A percentile compares a stretch with the other conserved stretches of the same genome.
Evolutionary conservation across 2,113 vertebrate genomes (phyloP).

Genomic region (Eulemur rufifrons): DNA sequence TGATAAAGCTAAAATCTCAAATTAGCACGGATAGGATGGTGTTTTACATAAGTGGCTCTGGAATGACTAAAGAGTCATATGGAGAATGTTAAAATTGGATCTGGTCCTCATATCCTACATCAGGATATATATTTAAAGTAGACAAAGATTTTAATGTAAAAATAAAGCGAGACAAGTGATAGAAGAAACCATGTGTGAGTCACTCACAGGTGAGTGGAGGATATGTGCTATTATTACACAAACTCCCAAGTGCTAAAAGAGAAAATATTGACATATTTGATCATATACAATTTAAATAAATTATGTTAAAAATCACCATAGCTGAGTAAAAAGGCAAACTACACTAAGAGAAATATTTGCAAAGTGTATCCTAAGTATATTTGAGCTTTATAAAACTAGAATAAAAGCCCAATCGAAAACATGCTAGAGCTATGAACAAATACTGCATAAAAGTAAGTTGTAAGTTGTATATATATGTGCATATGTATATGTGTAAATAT

Average conservation of each 20-base stretch:
- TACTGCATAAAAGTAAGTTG: neutral
- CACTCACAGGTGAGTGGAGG: neutral
- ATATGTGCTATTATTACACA: neutral
- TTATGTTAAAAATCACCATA: neutral
- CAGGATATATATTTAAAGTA: neutral
- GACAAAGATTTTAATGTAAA: conserved; percentile 30
- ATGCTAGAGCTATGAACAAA: neutral
- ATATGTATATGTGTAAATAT: neutral
- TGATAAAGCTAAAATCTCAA: neutral
- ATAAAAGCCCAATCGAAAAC: neutral
- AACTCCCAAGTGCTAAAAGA: neutral
- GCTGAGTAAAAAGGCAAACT: neutral
- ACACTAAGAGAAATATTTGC: neutral
- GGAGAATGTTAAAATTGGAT: conserved; percentile 9
- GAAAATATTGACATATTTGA: neutral
- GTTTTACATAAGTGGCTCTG: neutral
- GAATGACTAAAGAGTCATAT: neutral
- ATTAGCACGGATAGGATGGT: neutral
- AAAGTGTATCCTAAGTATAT: neutral
- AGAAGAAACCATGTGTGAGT: neutral
- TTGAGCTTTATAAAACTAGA: neutral
- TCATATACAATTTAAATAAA: neutral
- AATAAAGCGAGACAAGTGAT: neutral
- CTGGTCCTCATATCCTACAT: neutral
- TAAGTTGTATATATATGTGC: neutral